Evolutionary conservation across 2,797 vertebrate genomes (phyloP).

Genomic region (Euphonia xanthogaster): DNA sequence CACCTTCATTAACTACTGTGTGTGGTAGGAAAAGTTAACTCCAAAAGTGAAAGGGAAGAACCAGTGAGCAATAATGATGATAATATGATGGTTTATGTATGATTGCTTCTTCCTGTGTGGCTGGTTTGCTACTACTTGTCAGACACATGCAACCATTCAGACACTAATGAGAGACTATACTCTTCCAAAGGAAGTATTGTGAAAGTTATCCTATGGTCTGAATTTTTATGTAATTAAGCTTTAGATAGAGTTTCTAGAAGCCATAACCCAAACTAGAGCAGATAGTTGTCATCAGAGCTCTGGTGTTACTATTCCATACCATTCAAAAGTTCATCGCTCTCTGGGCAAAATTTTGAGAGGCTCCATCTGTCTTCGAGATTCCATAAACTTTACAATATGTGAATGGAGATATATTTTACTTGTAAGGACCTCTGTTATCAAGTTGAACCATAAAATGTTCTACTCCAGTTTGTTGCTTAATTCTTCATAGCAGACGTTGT

Average conservation of each 20-base stretch:
- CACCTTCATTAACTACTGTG: neutral
- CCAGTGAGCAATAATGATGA: neutral
- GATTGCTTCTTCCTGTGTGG: neutral
- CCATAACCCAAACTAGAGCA: neutral
- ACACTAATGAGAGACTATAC: neutral
- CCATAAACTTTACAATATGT: neutral
- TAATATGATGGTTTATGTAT: neutral
- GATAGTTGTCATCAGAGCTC: neutral
- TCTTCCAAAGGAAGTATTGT: neutral
- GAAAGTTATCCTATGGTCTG: neutral
- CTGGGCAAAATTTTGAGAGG: neutral
- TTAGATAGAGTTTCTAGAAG: neutral
- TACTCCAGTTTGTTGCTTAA: neutral
- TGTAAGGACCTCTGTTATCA: neutral
- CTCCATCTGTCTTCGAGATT: neutral
- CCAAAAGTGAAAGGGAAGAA: neutral
- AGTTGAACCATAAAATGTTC: neutral
- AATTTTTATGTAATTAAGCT: neutral
- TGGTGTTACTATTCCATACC: neutral
- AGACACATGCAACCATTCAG: neutral
- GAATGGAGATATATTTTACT: neutral
- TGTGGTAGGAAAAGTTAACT: neutral
- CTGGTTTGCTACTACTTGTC: neutral
- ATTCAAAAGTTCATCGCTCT: neutral
- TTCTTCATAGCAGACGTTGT: neutral